Conservation (phyloP, 2,113 vertebrate species). For the Vidua macroura region DNA sequence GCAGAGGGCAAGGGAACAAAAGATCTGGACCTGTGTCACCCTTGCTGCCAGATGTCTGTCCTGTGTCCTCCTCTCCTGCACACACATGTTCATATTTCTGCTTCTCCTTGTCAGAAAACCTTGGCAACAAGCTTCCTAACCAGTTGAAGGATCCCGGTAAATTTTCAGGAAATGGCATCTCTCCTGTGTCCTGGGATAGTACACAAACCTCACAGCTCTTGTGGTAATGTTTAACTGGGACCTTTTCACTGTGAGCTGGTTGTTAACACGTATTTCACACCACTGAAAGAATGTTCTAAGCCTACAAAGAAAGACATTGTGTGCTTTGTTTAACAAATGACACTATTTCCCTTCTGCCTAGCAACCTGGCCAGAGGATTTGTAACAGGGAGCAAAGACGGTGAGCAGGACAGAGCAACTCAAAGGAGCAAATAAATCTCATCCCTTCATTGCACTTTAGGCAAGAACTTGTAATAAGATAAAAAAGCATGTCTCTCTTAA, state of each 20-base stretch:
- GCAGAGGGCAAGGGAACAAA: background rate
- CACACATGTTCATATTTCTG: background rate
- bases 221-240: background rate
- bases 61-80: background rate
- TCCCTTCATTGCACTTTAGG: background rate
- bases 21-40: background rate
- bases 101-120: background rate
- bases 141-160: background rate
- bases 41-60: background rate
- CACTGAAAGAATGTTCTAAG: background rate
- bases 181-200: background rate
- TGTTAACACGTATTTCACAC: constrained; percentile 41
- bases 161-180: background rate
- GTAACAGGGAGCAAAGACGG: background rate
- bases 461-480: background rate
- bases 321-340: constrained; percentile 47
- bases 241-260: constrained; percentile 20
- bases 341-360: constrained; percentile 42
- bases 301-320: constrained; percentile 34
- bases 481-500: background rate
- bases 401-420: background rate
- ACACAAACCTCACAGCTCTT: background rate
- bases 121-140: background rate
- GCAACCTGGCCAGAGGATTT: constrained; percentile 33
- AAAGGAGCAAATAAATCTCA: background rate